A percentile compares a stretch with the other conserved stretches of the same genome.
Conservation (phyloP, 2,888 invertebrate species). For the Disparrhopalites patrizii region DNA sequence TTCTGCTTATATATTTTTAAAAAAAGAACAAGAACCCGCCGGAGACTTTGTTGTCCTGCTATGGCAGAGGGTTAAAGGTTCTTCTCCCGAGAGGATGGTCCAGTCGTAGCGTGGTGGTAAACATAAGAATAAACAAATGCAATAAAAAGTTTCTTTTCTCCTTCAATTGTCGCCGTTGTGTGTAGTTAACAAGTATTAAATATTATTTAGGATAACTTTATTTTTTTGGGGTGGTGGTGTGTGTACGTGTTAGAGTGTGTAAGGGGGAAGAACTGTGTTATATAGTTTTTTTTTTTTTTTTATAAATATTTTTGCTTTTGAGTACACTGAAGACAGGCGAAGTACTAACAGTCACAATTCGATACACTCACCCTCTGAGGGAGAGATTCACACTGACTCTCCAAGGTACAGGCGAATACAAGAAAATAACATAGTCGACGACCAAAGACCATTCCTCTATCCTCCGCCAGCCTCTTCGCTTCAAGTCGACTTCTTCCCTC, state of each 20-base stretch:
- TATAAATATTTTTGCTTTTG: conserved; percentile 3
- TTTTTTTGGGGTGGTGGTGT: not conserved
- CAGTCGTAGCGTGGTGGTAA: no score
- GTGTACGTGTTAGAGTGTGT: not conserved
- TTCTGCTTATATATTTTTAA: no score
- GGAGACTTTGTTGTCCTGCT: no score
- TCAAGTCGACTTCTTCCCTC: conserved; percentile 6
- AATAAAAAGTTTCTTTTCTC: not conserved
- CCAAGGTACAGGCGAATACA: conserved; percentile 27
- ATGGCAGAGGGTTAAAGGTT: no score
- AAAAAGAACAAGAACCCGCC: no score
- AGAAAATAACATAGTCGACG: conserved; percentile 15
- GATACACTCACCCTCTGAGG: conserved; percentile 48
- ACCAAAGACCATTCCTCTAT: conserved; percentile 5
- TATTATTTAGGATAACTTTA: not conserved
- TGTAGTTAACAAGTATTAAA: not conserved
- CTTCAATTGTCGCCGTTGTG: not conserved
- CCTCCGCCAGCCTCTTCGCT: conserved; percentile 17
- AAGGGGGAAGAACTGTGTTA: conserved; percentile 13
- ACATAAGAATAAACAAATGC: no score
- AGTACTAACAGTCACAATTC: conserved; percentile 16
- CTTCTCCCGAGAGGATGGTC: no score
- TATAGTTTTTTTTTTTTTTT: no score
- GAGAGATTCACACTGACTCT: conserved; percentile 47
- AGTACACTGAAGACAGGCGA: conserved; percentile 17